Evolutionary conservation across 2,797 vertebrate genomes (phyloP).

Genomic region (Parotocinclus haroldoi): DNA sequence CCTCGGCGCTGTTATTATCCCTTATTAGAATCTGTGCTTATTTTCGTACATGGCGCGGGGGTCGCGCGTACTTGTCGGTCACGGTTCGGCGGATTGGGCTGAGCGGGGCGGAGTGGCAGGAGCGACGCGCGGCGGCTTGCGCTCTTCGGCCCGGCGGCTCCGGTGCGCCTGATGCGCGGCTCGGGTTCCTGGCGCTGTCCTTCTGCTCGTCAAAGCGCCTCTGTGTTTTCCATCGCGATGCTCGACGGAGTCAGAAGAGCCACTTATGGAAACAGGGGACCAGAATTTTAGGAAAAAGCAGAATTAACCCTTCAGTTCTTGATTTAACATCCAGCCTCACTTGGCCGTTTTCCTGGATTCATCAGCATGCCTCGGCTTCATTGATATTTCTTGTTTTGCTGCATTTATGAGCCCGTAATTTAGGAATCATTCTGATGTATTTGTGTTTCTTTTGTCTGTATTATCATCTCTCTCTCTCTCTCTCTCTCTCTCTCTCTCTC

Average conservation of each 20-base stretch:
- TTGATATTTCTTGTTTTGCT: conserved; percentile 11
- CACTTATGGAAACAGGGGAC: conserved; percentile 78
- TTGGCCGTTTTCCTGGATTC: conserved; percentile 15
- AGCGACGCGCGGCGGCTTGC: conserved; percentile 55
- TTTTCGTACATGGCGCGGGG: conserved; percentile 59
- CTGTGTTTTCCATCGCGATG: conserved; percentile 55
- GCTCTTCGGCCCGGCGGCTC: conserved; percentile 57
- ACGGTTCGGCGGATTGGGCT: conserved; percentile 60
- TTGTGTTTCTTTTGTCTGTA: conserved; percentile 3
- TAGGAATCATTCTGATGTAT: neutral
- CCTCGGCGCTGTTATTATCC: neutral
- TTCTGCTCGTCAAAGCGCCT: conserved; percentile 51
- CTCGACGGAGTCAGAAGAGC: conserved; percentile 62
- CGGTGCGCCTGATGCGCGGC: conserved; percentile 69
- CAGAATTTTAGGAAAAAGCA: conserved; percentile 76
- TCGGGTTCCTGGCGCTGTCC: conserved; percentile 63
- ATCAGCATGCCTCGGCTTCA: conserved; percentile 19
- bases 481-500: neutral
- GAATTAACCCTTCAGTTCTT: conserved; percentile 45
- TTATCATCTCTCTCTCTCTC: conserved; percentile 7
- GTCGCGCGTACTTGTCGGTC: conserved; percentile 50
- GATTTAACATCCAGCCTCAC: neutral
- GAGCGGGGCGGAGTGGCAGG: conserved; percentile 49
- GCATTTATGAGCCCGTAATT: conserved; percentile 1
- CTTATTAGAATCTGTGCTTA: neutral